phyloP scores from a whole-genome alignment of 1,140 invertebrate genomes.

The Trinorchestia longiramus region DNA sequence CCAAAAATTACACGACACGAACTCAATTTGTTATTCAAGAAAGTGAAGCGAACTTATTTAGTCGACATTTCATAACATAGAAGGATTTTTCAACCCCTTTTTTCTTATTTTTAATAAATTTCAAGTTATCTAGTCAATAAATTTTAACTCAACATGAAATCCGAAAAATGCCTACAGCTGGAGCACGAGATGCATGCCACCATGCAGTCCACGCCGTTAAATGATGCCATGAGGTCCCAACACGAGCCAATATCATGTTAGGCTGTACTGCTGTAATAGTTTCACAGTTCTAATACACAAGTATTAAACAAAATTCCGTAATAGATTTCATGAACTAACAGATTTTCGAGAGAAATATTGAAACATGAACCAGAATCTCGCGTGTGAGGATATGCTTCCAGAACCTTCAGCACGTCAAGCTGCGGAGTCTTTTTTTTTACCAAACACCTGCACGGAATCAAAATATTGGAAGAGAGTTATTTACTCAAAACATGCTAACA shows the following conservation, averaged over 20 bases:
- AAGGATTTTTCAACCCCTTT: no score
- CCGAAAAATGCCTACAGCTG: neutral
- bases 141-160: neutral
- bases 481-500: neutral
- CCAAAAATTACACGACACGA: no score
- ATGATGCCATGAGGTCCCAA: neutral
- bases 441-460: neutral
- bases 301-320: neutral
- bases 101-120: no score
- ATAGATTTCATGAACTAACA: neutral
- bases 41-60: no score
- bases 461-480: neutral
- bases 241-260: neutral
- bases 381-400: neutral
- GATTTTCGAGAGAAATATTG: neutral
- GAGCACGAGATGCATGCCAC: neutral
- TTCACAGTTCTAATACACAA: neutral
- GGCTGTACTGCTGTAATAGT: neutral
- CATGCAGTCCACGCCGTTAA: neutral
- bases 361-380: neutral
- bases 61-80: no score
- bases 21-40: no score
- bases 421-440: neutral
- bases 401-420: neutral
- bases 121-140: no score